Evolutionary conservation across 2,113 vertebrate species (phyloP).

Genomic region (Ardeotis arabs): DNA sequence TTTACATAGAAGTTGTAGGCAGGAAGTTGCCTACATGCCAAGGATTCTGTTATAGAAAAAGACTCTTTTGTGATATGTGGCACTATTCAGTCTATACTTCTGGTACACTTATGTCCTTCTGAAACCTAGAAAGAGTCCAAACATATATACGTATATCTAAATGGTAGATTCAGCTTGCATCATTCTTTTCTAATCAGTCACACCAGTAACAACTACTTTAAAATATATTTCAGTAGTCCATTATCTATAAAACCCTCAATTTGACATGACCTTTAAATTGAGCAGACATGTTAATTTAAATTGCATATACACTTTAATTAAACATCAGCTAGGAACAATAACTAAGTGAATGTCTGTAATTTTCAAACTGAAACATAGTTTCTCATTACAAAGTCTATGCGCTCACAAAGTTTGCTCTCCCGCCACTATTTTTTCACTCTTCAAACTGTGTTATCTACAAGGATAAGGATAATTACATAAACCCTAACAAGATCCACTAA

Average conservation of each 20-base stretch:
- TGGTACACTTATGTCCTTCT: background rate
- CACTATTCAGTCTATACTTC: background rate
- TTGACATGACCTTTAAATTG: constrained; percentile 60
- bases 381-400: background rate
- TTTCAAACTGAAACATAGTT: constrained; percentile 49
- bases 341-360: constrained; percentile 43
- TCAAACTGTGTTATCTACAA: background rate
- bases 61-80: background rate
- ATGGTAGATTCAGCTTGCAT: background rate
- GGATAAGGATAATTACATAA: background rate
- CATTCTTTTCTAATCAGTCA: background rate
- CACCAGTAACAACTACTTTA: constrained; percentile 16
- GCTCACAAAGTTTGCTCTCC: background rate
- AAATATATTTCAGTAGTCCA: constrained; percentile 32
- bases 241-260: constrained; percentile 46
- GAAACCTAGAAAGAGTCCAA: background rate
- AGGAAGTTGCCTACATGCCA: background rate
- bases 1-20: background rate
- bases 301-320: constrained; percentile 56
- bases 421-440: background rate
- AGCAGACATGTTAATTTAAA: constrained; percentile 57
- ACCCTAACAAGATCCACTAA: background rate
- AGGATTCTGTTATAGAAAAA: background rate
- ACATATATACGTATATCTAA: background rate
- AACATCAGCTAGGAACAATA: constrained; percentile 55